Evolutionary conservation across 37 sponge, comb jelly and placozoan genomes (phyloP).

Genomic region (Ianthella basta): DNA sequence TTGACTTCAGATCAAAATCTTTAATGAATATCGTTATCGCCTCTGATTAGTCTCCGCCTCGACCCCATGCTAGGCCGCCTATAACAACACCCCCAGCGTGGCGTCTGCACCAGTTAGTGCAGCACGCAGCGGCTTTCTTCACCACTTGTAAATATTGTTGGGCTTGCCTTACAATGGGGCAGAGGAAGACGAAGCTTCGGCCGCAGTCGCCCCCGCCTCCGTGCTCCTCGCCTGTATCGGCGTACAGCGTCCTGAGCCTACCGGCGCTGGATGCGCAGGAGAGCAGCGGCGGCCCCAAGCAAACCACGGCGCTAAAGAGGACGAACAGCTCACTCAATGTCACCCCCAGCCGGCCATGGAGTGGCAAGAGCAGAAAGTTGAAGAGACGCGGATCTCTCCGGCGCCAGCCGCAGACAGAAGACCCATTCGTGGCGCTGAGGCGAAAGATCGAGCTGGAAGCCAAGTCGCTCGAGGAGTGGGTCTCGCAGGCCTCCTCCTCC

Average conservation of each 20-base stretch:
- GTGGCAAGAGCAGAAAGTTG: background rate
- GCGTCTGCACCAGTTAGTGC: too few species aligned
- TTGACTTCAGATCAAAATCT: background rate
- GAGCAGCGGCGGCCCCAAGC: constrained; percentile 21
- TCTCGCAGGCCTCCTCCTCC: constrained; percentile 36
- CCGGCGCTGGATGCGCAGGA: constrained; percentile 47
- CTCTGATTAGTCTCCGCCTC: background rate
- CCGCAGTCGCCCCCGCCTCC: background rate
- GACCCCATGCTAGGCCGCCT: too few species aligned
- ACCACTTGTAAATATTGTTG: too few species aligned
- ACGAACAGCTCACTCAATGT: constrained; percentile 30
- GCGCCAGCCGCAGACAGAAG: constrained; percentile 54
- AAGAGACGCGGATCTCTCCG: constrained; percentile 16
- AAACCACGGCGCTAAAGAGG: background rate
- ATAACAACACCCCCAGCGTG: too few species aligned
- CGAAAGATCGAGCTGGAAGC: constrained; percentile 64
- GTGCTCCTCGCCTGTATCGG: background rate
- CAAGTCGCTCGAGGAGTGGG: constrained; percentile 66
- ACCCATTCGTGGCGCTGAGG: constrained; percentile 28
- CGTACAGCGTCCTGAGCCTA: constrained; percentile 49
- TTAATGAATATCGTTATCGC: background rate
- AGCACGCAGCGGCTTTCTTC: too few species aligned
- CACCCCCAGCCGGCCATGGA: constrained; percentile 35
- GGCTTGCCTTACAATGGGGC: background rate
- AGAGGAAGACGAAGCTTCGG: constrained; percentile 2